These are phyloP conservation scores for Spisula subtruncata DNA, from an alignment of 2,888 invertebrate genomes.

Conservation along the genomic window DNA sequence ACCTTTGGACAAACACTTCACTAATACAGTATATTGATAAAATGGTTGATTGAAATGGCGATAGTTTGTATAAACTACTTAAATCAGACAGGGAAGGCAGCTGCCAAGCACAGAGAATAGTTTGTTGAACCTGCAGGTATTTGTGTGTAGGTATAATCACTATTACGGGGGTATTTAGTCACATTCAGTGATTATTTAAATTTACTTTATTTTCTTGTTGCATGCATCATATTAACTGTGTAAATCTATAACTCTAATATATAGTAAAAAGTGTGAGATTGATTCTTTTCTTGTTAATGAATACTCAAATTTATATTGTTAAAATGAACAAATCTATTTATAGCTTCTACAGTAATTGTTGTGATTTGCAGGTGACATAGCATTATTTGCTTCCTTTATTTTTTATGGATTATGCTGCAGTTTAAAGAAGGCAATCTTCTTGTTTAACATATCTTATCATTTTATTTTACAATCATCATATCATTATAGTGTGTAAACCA, in stretches of 20 bases:
- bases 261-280: neutral
- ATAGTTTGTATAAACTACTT: no score
- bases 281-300: neutral
- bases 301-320: neutral
- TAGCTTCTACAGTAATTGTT: neutral
- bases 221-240: neutral
- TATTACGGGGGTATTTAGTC: no score
- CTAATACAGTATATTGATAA: no score
- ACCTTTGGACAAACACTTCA: no score
- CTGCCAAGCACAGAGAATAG: no score
- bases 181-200: no score
- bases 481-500: neutral
- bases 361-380: neutral
- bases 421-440: no score
- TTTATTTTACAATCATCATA: neutral
- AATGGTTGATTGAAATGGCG: no score
- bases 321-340: constrained; percentile 15
- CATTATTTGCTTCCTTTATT: neutral
- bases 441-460: neutral
- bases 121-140: no score
- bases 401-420: neutral
- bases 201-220: neutral
- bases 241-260: neutral
- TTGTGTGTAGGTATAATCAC: no score
- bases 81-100: no score